Percentiles rank a stretch among this genome's conserved stretches.
Conservation (phyloP, 2,797 vertebrate genomes). For the Peromyscus eremicus region DNA sequence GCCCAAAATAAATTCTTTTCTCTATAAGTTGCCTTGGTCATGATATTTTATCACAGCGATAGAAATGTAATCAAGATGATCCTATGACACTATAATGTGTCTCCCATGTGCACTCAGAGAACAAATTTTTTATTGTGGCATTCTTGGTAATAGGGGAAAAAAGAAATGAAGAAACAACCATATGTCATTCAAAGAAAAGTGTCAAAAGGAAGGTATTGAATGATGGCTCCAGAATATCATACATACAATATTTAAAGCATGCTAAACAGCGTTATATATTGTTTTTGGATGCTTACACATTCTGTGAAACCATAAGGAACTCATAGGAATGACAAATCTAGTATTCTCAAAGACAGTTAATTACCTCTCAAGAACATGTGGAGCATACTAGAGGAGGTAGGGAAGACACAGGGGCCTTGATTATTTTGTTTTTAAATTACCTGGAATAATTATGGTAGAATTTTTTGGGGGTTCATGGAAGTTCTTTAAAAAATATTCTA, state of each 20-base stretch:
- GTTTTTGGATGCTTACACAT: neutral
- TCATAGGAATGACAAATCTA: constrained; percentile 6
- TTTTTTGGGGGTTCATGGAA: neutral
- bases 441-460: constrained; percentile 13
- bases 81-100: neutral
- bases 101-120: neutral
- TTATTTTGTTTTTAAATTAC: constrained; percentile 46
- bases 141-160: neutral
- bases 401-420: neutral
- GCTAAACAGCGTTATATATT: neutral
- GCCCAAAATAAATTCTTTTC: neutral
- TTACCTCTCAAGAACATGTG: neutral
- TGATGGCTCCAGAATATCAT: neutral
- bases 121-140: neutral
- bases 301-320: neutral
- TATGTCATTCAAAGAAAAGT: constrained; percentile 54
- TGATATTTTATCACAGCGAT: neutral
- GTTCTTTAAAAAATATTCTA: neutral
- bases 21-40: neutral
- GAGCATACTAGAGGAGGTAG: neutral
- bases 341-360: neutral
- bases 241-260: constrained; percentile 35
- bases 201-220: constrained; percentile 12
- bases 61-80: neutral
- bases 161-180: neutral